Evolutionary conservation across 2,797 vertebrate genomes (phyloP).

Genomic region (Pangasius mekongensis): DNA sequence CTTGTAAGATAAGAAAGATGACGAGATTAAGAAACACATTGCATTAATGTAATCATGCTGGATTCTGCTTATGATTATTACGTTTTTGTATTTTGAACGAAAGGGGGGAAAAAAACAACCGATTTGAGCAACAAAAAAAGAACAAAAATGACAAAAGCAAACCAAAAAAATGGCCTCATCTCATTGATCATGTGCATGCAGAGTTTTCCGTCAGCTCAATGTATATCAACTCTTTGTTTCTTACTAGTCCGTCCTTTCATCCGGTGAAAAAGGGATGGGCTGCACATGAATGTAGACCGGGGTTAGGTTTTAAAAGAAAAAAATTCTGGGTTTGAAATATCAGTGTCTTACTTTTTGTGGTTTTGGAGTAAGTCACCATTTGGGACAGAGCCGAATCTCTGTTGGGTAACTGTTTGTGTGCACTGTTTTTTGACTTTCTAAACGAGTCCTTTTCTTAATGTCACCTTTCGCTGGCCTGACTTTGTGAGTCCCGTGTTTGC

Average conservation of each 20-base stretch:
- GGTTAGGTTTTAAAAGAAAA: conserved; percentile 46
- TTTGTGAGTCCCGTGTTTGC: conserved; percentile 82
- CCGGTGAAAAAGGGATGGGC: conserved; percentile 52
- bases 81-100: conserved; percentile 72
- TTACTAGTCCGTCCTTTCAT: conserved; percentile 52
- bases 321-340: conserved; percentile 57
- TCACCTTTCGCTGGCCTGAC: conserved; percentile 74
- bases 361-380: conserved; percentile 47
- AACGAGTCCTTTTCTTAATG: conserved; percentile 58
- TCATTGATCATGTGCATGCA: conserved; percentile 78
- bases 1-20: conserved; percentile 56
- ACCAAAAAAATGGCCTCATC: conserved; percentile 80
- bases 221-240: conserved; percentile 55
- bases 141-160: conserved; percentile 69
- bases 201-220: conserved; percentile 69
- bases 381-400: conserved; percentile 41
- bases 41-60: conserved; percentile 67
- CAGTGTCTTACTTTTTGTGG: conserved; percentile 60
- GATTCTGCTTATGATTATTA: conserved; percentile 65
- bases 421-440: conserved; percentile 61
- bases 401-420: conserved; percentile 53
- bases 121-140: conserved; percentile 72
- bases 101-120: conserved; percentile 63
- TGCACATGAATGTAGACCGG: conserved; percentile 64
- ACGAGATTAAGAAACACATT: conserved; percentile 56